A percentile compares a stretch with the other conserved stretches of the same genome.
Evolutionary conservation across 2,888 invertebrate genomes (phyloP).

Genomic region (Cosmia pyralina): DNA sequence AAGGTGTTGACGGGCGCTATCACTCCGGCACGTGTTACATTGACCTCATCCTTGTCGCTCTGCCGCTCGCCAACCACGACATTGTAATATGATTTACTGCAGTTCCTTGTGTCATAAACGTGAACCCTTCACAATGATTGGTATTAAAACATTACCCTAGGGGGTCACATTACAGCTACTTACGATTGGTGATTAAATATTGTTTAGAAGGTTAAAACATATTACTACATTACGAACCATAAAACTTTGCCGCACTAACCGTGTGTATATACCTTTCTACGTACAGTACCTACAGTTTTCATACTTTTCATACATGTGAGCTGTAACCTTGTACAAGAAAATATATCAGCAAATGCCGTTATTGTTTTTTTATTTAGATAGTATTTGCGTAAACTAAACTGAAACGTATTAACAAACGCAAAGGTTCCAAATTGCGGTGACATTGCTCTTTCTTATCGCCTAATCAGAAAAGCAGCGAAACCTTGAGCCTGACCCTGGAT

Average conservation of each 20-base stretch:
- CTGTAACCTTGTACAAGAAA: slow-evolving; percentile 81
- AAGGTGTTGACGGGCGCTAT: slow-evolving; percentile 47
- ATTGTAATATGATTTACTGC: slow-evolving; percentile 51
- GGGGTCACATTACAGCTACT: neutral
- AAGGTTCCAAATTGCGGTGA: slow-evolving; percentile 74
- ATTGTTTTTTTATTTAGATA: slow-evolving; percentile 77
- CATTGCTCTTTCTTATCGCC: slow-evolving; percentile 80
- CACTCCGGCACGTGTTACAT: slow-evolving; percentile 39
- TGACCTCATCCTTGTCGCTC: slow-evolving; percentile 52
- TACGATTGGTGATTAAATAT: neutral
- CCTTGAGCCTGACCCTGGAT: slow-evolving; percentile 89
- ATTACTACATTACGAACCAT: slow-evolving; percentile 4
- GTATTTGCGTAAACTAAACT: slow-evolving; percentile 67
- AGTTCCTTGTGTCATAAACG: slow-evolving; percentile 35
- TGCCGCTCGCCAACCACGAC: slow-evolving; percentile 48
- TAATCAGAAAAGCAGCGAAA: slow-evolving; percentile 88
- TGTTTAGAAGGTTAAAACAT: slow-evolving; percentile 3
- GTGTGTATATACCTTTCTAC: neutral
- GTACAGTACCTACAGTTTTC: slow-evolving; percentile 62
- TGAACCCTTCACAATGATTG: slow-evolving; percentile 19
- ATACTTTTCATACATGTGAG: slow-evolving; percentile 72
- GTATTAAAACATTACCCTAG: slow-evolving; percentile 2
- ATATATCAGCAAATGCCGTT: slow-evolving; percentile 86
- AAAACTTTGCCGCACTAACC: slow-evolving; percentile 2
- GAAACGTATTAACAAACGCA: slow-evolving; percentile 67